Base-by-base conservation (phyloP, 1,140 invertebrate species). In the Acyrthosiphon pisum region DNA sequence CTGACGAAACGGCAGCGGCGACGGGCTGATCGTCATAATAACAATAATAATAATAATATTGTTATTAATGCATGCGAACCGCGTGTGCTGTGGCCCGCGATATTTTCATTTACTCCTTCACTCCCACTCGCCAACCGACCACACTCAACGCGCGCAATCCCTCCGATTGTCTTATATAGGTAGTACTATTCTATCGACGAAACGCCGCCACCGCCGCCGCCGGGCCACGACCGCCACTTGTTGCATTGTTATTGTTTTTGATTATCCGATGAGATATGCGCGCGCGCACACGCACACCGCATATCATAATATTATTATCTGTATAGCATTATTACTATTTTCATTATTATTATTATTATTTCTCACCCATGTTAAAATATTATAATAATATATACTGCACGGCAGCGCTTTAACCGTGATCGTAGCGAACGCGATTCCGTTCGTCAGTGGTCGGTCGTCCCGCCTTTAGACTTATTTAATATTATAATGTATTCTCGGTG, bases 221-320 rank as follows among this genome's bases (percentile, higher is more conserved):
- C n/a, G n/a, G 81, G 81, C 6, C 22, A 84, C 37, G 22, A 50
- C 48, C 48, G 37, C 37, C 37, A 84, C 81, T 84, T 84, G 81
- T 84, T 84, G 81, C 81, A 41, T 84, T 84, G 81, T 84, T 84
- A 84, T 84, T 84, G 81, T 84, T 84, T 84, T 84, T 6, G 35
- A 84, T 84, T 84, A 84, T 84, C 81, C 81, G 22, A 84, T 11
- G 81, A 84, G 81, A 84, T 44, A 44, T 23, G 22, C 81, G 81
- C 37, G 18, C 30, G 56, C 56, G 56, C 30, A 1, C 60, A n/a
- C 60, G 56, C 60, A n/a, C 26, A 3, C 9, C 56, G 56, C 26
- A n/a, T 68, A 76, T n/a, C 60, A 76, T 76, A 76, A 83, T 83
- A 35, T 7, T 81, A 83, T 37, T 37, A 83, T 83, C n/a, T 23